These are phyloP conservation scores for Euura lappo DNA, from an alignment of 1,140 invertebrate genomes.

Conservation along the genomic window DNA sequence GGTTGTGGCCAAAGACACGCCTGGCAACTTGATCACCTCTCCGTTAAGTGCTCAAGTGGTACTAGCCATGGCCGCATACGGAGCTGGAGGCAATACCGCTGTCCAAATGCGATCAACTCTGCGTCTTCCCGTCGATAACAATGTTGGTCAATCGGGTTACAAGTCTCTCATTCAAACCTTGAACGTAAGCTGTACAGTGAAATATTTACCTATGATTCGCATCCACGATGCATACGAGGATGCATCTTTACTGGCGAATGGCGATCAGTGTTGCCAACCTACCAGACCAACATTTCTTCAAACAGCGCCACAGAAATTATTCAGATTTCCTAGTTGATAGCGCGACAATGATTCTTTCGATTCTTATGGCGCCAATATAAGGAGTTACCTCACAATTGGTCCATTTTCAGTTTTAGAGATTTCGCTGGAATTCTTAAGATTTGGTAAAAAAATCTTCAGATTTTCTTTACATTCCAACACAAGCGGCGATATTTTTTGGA, in stretches of 20 bases:
- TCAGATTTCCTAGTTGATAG: too few species aligned
- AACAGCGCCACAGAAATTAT: background rate
- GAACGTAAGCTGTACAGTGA: conserved; percentile 35
- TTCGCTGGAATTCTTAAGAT: too few species aligned
- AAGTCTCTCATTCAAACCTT: conserved; percentile 35
- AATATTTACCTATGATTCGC: too few species aligned
- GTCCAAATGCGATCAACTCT: conserved; percentile 37
- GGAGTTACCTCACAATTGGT: background rate
- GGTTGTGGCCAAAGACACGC: conserved; percentile 24
- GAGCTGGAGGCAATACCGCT: conserved; percentile 42
- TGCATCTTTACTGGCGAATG: background rate
- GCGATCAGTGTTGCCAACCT: background rate
- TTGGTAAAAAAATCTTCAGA: too few species aligned
- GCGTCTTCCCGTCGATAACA: conserved; percentile 34
- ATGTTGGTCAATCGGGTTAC: conserved; percentile 29
- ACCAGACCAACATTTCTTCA: background rate
- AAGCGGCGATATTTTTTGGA: too few species aligned
- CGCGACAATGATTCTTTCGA: background rate
- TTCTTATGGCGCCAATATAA: background rate
- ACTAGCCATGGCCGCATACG: conserved; percentile 46
- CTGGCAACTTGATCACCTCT: conserved; percentile 43
- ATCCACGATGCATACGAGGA: too few species aligned
- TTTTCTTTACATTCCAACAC: too few species aligned
- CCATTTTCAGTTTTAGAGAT: too few species aligned
- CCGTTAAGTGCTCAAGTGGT: conserved; percentile 43